A percentile compares a stretch with the other conserved stretches of the same genome.
Conservation (phyloP, 30 jellyfish, hydroid and myxozoan species). For the Aurelia aurita region DNA sequence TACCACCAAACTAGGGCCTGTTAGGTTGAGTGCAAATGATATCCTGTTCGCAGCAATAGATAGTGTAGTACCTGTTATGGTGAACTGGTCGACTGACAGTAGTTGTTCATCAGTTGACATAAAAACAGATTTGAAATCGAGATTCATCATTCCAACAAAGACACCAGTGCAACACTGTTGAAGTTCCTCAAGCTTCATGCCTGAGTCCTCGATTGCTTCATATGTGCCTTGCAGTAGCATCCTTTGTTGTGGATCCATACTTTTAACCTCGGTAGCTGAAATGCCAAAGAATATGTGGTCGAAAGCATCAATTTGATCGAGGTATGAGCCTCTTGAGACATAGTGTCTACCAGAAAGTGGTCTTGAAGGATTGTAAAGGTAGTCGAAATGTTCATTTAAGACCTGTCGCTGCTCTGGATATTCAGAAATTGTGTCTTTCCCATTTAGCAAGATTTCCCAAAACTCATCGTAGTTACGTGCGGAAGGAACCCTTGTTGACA, state of each 20-base stretch:
- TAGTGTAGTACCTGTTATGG: constrained; percentile 53
- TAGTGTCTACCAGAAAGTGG: constrained; percentile 46
- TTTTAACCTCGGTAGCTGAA: constrained; percentile 49
- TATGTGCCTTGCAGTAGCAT: constrained; percentile 68
- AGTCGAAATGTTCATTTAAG: neutral
- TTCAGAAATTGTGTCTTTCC: constrained; percentile 36
- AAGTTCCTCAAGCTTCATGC: constrained; percentile 50
- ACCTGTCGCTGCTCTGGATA: constrained; percentile 35
- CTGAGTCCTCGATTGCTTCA: constrained; percentile 76
- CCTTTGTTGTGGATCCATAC: constrained; percentile 68
- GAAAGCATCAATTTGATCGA: constrained; percentile 46
- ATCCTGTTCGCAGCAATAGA: constrained; percentile 61
- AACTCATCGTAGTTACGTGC: constrained; percentile 42
- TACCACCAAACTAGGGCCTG: constrained; percentile 61
- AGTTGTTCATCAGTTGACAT: neutral
- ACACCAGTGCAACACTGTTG: constrained; percentile 68
- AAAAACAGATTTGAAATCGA: constrained; percentile 16
- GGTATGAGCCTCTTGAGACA: constrained; percentile 55
- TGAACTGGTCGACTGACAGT: constrained; percentile 22
- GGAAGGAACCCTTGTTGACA: constrained; percentile 57
- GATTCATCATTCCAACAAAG: constrained; percentile 60
- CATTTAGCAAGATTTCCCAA: constrained; percentile 48
- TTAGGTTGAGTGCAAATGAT: constrained; percentile 54
- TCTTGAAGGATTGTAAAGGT: constrained; percentile 28
- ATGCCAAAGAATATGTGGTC: constrained; percentile 66